Evolutionary conservation across 2,797 vertebrate genomes (phyloP).

Genomic region (Heteromormyrus szaboi): DNA sequence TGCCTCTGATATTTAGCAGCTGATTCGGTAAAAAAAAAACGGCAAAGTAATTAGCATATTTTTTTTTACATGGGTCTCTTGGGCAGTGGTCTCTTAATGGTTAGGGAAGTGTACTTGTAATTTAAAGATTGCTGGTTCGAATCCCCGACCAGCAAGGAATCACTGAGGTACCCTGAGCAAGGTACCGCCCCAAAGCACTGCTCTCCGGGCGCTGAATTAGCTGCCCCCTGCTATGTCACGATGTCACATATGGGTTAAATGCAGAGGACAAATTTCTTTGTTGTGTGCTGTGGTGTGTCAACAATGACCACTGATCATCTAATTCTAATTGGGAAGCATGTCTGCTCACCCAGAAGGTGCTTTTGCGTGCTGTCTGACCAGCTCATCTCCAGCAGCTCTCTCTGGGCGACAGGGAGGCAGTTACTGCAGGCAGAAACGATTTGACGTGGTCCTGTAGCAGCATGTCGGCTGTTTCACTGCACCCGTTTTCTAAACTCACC

Average conservation of each 20-base stretch:
- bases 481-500: neutral
- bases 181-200: neutral
- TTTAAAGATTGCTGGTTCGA: neutral
- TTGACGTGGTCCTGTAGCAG: neutral
- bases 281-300: neutral
- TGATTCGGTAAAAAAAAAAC: neutral
- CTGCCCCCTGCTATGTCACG: neutral
- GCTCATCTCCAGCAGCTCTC: neutral
- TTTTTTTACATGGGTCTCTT: neutral
- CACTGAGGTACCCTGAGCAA: neutral
- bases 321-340: neutral
- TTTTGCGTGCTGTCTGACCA: neutral
- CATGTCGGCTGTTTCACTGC: neutral
- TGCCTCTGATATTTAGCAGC: neutral
- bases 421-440: neutral
- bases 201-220: neutral
- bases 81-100: neutral
- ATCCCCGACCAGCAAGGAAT: neutral
- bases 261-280: neutral
- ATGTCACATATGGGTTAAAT: neutral
- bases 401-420: neutral
- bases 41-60: neutral
- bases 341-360: neutral
- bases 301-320: neutral
- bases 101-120: neutral